Percentiles rank a stretch among this genome's conserved stretches.
Conservation (phyloP, 2,888 invertebrate species). For the Gasteruption jaculator region DNA sequence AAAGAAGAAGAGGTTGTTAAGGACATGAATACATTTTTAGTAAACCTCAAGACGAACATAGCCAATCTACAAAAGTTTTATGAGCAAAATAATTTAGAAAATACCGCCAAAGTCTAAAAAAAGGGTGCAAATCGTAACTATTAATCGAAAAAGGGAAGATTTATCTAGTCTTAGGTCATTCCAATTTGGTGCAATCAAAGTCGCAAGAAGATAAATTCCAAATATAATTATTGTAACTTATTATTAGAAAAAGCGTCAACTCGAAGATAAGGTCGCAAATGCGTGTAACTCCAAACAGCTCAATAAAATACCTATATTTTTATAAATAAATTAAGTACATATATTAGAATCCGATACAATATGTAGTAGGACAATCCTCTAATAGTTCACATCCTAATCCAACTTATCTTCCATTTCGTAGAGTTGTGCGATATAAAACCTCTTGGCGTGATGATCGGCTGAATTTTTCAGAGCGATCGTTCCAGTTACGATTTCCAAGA, state of each 20-base stretch:
- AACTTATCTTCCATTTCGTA: slow-evolving; percentile 34
- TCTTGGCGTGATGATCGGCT: slow-evolving; percentile 62
- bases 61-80: slow-evolving; percentile 61
- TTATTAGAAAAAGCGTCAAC: too few relatives aligned
- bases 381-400: slow-evolving; percentile 10
- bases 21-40: slow-evolving; percentile 53
- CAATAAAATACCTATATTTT: too few relatives aligned
- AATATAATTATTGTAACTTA: too few relatives aligned
- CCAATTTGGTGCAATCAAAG: too few relatives aligned
- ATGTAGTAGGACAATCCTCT: too few relatives aligned
- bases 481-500: slow-evolving; percentile 61
- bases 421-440: slow-evolving; percentile 54
- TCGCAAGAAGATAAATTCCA: too few relatives aligned
- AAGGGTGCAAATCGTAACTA: not conserved
- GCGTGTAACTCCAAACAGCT: too few relatives aligned
- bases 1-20: slow-evolving; percentile 44
- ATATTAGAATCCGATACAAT: not conserved
- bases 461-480: slow-evolving; percentile 67
- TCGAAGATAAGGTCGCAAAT: too few relatives aligned
- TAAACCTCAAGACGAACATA: slow-evolving; percentile 58
- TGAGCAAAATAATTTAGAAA: slow-evolving; percentile 51
- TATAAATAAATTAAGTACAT: slow-evolving; percentile 2
- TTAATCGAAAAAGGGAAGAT: too few relatives aligned
- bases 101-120: slow-evolving; percentile 10
- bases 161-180: too few relatives aligned